Conservation (phyloP, 2,888 invertebrate species). For the Dolomedes plantarius region DNA sequence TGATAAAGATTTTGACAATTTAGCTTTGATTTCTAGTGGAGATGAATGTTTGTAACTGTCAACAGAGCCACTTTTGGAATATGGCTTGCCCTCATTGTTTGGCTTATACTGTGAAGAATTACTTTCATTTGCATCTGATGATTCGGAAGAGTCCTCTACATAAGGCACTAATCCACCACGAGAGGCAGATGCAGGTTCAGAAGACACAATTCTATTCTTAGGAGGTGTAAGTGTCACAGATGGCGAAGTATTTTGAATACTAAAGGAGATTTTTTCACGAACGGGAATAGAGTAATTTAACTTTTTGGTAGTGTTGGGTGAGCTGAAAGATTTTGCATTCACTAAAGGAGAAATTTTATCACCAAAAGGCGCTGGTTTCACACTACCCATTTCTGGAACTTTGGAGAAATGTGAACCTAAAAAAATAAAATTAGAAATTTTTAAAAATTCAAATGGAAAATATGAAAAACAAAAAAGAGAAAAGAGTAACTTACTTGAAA, state of each 20-base stretch:
- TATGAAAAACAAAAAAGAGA: background rate
- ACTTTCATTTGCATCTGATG: slow-evolving; percentile 73
- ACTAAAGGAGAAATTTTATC: slow-evolving; percentile 29
- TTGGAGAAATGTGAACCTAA: slow-evolving; percentile 30
- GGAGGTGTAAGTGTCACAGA: background rate
- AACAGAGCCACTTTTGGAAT: background rate
- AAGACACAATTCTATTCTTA: background rate
- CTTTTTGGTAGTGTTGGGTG: background rate
- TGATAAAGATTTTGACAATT: slow-evolving; percentile 10
- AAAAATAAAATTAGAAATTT: background rate
- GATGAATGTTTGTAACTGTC: slow-evolving; percentile 3
- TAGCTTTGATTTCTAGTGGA: slow-evolving; percentile 28
- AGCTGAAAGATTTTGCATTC: slow-evolving; percentile 14
- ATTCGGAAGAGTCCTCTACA: slow-evolving; percentile 76
- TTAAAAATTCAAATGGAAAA: background rate
- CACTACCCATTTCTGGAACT: slow-evolving; percentile 22
- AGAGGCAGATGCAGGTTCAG: background rate
- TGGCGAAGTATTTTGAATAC: slow-evolving; percentile 14
- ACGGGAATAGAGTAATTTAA: background rate
- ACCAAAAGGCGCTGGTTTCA: slow-evolving; percentile 39
- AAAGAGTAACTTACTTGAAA: slow-evolving; percentile 27
- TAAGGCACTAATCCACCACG: slow-evolving; percentile 76
- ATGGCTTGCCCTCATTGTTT: background rate
- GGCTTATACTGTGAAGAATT: background rate
- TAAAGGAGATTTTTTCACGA: slow-evolving; percentile 32